Conservation (phyloP, 2,797 vertebrate genomes). For the Eleutherodactylus coqui region DNA sequence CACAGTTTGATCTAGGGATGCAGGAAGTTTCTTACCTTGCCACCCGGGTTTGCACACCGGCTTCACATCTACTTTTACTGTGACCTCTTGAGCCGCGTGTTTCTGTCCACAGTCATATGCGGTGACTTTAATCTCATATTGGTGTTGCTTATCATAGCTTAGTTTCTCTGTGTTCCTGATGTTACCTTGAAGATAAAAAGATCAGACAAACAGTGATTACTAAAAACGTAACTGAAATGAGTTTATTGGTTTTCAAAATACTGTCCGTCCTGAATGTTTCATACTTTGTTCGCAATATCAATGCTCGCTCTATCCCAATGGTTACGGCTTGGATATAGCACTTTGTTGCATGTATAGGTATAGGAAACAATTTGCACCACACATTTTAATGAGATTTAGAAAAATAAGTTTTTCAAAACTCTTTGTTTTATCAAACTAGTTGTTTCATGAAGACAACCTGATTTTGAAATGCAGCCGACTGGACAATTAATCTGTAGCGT, state of each 20-base stretch:
- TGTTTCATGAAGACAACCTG: too few relatives aligned
- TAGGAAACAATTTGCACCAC: neutral
- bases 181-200: conserved; percentile 80
- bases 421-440: too few relatives aligned
- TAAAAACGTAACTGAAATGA: neutral
- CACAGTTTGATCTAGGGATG: conserved; percentile 3
- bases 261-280: neutral
- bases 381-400: neutral
- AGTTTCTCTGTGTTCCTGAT: conserved; percentile 96
- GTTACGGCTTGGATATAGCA: neutral
- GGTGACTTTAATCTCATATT: conserved; percentile 93
- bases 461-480: too few relatives aligned
- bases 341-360: neutral
- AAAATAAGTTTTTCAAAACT: neutral
- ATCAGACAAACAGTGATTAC: conserved; percentile 40
- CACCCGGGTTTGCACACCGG: conserved; percentile 96
- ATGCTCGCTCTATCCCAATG: too few relatives aligned
- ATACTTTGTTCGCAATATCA: neutral
- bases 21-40: conserved; percentile 84
- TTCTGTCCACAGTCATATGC: conserved; percentile 96
- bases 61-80: conserved; percentile 89
- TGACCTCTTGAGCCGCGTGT: conserved; percentile 82
- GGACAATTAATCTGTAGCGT: too few relatives aligned
- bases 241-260: neutral
- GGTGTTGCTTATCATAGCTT: conserved; percentile 86